Percentiles rank a stretch among this genome's conserved stretches.
These are phyloP conservation scores for Diarsia dahlii DNA, from an alignment of 2,888 invertebrate species.

Conservation along the genomic window DNA sequence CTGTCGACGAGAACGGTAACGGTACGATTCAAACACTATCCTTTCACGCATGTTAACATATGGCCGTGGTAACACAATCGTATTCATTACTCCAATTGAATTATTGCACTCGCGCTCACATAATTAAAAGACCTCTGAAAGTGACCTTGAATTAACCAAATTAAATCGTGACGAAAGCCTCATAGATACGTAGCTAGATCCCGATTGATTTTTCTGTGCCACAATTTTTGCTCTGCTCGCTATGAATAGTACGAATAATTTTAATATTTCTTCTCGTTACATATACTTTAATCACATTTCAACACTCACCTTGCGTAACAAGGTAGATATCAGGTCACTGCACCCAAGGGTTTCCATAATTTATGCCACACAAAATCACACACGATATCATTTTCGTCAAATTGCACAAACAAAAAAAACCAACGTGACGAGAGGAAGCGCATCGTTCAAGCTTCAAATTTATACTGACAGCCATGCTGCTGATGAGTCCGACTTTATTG, in stretches of 20 bases:
- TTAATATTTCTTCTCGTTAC: slow-evolving; percentile 34
- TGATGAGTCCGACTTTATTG: slow-evolving; percentile 96
- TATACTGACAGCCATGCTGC: slow-evolving; percentile 99
- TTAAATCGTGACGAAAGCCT: slow-evolving; percentile 80
- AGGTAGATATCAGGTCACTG: slow-evolving; percentile 86
- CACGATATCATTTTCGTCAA: slow-evolving; percentile 89
- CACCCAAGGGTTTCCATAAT: slow-evolving; percentile 90
- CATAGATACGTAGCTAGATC: slow-evolving; percentile 79
- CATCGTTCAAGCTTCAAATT: slow-evolving; percentile 97
- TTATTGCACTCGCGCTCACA: slow-evolving; percentile 72
- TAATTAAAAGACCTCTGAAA: slow-evolving; percentile 75
- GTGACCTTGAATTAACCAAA: slow-evolving; percentile 81
- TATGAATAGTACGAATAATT: slow-evolving; percentile 54
- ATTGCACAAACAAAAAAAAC: slow-evolving; percentile 90
- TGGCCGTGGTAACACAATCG: slow-evolving; percentile 79
- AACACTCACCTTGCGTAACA: slow-evolving; percentile 81
- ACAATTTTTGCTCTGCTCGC: slow-evolving; percentile 69
- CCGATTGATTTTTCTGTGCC: slow-evolving; percentile 80
- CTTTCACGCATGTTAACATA: slow-evolving; percentile 87
- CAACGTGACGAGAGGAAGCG: slow-evolving; percentile 95
- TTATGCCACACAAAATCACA: slow-evolving; percentile 88
- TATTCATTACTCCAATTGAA: slow-evolving; percentile 81
- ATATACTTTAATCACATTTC: slow-evolving; percentile 49
- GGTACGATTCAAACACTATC: slow-evolving; percentile 80
- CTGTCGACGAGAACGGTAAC: slow-evolving; percentile 76